phyloP scores from a whole-genome alignment of 2,113 vertebrate species.

The Antechinus flavipes region DNA sequence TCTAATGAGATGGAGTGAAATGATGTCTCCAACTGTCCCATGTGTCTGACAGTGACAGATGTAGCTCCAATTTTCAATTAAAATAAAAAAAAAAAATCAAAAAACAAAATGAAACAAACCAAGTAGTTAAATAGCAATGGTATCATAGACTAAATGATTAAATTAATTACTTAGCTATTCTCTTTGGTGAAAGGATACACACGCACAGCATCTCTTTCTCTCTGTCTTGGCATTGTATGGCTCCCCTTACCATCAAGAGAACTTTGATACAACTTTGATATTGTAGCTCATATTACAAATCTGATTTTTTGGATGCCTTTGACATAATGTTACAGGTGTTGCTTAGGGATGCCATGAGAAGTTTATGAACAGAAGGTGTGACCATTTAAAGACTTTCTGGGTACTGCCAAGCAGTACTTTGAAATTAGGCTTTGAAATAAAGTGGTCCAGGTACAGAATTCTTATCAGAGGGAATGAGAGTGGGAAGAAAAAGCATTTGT shows the following conservation, averaged over 20 bases:
- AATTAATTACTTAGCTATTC: slow-evolving; percentile 69
- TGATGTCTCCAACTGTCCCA: slow-evolving; percentile 45
- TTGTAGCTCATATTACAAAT: neutral
- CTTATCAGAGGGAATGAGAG: neutral
- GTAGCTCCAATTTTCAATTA: slow-evolving; percentile 72
- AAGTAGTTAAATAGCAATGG: slow-evolving; percentile 66
- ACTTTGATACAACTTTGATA: neutral
- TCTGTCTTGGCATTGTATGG: neutral
- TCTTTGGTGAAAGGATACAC: slow-evolving; percentile 17
- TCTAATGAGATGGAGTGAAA: slow-evolving; percentile 66
- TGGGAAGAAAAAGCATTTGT: neutral
- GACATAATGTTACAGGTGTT: neutral
- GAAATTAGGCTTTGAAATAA: neutral
- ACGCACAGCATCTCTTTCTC: too few relatives aligned
- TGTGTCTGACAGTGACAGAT: slow-evolving; percentile 46
- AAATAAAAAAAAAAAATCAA: slow-evolving; percentile 46
- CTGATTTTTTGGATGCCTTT: neutral
- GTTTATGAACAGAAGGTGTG: neutral
- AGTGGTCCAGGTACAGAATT: neutral
- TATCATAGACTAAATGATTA: slow-evolving; percentile 61
- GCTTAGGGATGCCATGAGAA: neutral
- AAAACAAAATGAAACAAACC: slow-evolving; percentile 37
- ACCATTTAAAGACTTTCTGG: neutral
- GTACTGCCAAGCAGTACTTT: neutral
- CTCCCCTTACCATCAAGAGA: neutral